phyloP scores from a whole-genome alignment of 2,888 invertebrate species.

The Agrotis segetum region DNA sequence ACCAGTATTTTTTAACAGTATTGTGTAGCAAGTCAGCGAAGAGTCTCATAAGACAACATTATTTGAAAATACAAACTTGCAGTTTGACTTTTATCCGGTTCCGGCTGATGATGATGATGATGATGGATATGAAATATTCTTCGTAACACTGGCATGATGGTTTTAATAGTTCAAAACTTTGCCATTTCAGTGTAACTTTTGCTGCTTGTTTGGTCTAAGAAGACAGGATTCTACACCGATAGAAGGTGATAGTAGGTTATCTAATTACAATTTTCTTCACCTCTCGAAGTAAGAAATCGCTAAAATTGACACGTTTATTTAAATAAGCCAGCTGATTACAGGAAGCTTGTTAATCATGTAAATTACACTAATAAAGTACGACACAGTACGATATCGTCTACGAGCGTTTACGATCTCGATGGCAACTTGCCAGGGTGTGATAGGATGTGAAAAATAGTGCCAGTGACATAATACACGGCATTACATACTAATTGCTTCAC shows the following conservation, averaged over 20 bases:
- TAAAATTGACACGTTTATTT: constrained; percentile 16
- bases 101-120: no score
- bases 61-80: no score
- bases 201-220: no score
- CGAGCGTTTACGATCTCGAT: constrained; percentile 32
- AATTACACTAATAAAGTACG: constrained; percentile 36
- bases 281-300: background rate
- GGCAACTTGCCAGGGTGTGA: constrained; percentile 52
- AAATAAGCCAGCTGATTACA: constrained; percentile 14
- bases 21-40: background rate
- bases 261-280: background rate
- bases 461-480: constrained; percentile 46
- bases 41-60: background rate
- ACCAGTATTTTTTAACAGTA: background rate
- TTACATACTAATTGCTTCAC: constrained; percentile 30
- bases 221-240: no score
- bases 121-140: no score
- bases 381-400: constrained; percentile 32
- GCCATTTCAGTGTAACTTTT: no score
- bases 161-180: no score
- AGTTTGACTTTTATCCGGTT: no score
- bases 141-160: no score
- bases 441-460: constrained; percentile 45
- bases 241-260: no score
- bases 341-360: constrained; percentile 25